A percentile compares a stretch with the other conserved stretches of the same genome.
phyloP scores from a whole-genome alignment of 2,888 invertebrate genomes.

The Mactromeris polynyma region DNA sequence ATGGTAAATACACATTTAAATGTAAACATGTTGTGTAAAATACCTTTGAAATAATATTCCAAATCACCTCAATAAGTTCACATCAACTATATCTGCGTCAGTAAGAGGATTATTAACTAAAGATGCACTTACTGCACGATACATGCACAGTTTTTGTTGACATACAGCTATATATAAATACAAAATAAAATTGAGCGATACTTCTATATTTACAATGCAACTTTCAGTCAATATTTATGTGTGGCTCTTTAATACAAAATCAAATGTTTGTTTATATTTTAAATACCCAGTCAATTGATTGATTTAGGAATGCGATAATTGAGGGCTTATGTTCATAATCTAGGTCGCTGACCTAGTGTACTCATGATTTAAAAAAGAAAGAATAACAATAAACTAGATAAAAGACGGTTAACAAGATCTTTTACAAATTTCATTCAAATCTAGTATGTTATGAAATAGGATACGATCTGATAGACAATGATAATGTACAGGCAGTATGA shows the following conservation, averaged over 20 bases:
- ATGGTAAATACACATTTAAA: no score
- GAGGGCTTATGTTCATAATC: background rate
- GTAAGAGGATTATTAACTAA: no score
- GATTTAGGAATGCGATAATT: background rate
- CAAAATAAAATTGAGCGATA: no score
- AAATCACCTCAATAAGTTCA: no score
- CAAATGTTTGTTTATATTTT: background rate
- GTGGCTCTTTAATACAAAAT: background rate
- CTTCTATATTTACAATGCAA: no score
- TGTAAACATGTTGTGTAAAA: no score
- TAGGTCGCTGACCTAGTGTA: slow-evolving; percentile 15
- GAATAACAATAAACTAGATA: background rate
- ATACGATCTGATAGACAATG: slow-evolving; percentile 34
- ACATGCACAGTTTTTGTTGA: no score
- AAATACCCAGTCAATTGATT: slow-evolving; percentile 1
- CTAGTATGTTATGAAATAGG: slow-evolving; percentile 39
- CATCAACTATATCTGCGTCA: no score
- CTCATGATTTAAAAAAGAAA: background rate
- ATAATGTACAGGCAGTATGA: slow-evolving; percentile 28
- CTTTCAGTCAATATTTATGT: no score
- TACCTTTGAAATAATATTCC: no score
- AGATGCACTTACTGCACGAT: no score
- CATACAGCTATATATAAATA: no score
- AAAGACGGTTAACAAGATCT: background rate
- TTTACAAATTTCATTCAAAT: slow-evolving; percentile 19